These are phyloP conservation scores for Climacteris rufus DNA, from an alignment of 2,113 vertebrate genomes.

Conservation along the genomic window DNA sequence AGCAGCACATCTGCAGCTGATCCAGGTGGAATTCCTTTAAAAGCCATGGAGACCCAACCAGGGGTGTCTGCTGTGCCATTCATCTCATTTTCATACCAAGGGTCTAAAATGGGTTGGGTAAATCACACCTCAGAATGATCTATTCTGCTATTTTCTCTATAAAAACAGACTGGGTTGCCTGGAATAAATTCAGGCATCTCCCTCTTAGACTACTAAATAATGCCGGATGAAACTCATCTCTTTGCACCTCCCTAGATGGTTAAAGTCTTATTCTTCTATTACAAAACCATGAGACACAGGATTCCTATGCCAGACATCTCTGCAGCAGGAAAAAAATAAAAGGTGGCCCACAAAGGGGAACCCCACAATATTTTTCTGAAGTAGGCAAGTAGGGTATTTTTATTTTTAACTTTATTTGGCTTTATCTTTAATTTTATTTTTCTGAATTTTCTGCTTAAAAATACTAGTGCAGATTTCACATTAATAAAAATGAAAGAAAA, in stretches of 20 bases:
- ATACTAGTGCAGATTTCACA: background rate
- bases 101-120: background rate
- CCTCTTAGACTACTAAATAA: background rate
- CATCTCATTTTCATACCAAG: background rate
- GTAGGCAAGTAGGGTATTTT: background rate
- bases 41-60: background rate
- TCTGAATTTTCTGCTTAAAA: background rate
- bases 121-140: background rate
- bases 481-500: background rate
- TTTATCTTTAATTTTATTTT: too few relatives aligned
- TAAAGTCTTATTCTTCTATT: background rate
- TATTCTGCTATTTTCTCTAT: background rate
- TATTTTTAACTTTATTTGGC: background rate
- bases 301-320: background rate
- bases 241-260: background rate
- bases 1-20: background rate
- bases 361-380: fast-evolving
- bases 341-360: background rate
- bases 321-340: background rate
- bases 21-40: background rate
- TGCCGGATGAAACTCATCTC: background rate
- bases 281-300: fast-evolving
- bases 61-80: background rate
- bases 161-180: background rate
- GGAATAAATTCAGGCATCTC: background rate